Base-by-base conservation (phyloP, 37 sponge, comb jelly and placozoan species). In the Agelas oroides region DNA sequence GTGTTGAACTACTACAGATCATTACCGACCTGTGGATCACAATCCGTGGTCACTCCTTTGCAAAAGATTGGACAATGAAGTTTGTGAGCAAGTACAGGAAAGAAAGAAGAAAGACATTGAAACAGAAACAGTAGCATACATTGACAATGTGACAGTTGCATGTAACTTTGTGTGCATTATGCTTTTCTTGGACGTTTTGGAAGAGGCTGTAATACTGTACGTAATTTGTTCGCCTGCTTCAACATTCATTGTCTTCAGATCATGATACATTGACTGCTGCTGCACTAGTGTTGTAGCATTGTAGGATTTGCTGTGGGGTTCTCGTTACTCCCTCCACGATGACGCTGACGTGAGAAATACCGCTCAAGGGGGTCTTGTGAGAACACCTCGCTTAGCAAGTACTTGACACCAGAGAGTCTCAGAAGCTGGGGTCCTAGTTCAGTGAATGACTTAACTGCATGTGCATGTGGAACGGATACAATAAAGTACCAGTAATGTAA, bases 311-410 rank as follows among this genome's bases (percentile, higher is more conserved):
- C 84, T 52, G 75, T 84, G 0, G 84, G 84, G 63, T 84, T 73
- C 2, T 84, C 84, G 24, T 63, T 62, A 31, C 74, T 72, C 6
- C 83, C 83, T 2, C 83, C 83, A 84, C 84, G 76, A 75, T 75
- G 84, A 21, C 83, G 63, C 32, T 84, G 84, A 12, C 68, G 54
- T n/a, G 84, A 84, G 30, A 84, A 75, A 58, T 84, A 84, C 5
- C 65, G 17, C 66, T 84, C 84, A 2, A 84, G 66, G 0, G 66
- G 75, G 58, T 84, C 75, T 46, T 84, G 84, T 12, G 66, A 54
- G 46, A 84, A 84, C 6, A 63, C 84, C 24, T 82, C 83, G 71
- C 65, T 82, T 23, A 82, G 25, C 14, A 82, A 27, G 52, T 82
- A 72, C 28, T 71, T n/a, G n/a, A n/a, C n/a, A n/a, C n/a, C n/a